Base-by-base conservation (phyloP, 2,113 vertebrate genomes). In the Indri indri region DNA sequence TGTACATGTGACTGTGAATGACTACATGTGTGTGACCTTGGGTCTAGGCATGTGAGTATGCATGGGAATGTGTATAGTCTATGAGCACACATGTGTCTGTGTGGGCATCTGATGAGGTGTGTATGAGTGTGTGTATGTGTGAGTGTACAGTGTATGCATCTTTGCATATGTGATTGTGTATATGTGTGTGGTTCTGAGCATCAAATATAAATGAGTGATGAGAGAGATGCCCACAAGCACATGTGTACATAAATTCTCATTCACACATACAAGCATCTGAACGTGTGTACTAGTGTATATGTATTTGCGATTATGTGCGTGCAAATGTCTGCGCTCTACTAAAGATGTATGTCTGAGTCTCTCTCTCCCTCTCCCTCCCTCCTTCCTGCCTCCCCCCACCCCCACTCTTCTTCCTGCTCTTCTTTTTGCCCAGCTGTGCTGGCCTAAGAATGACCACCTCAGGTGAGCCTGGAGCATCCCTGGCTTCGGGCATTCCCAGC, bases 401-500 rank as follows among this genome's bases (percentile, higher is more conserved):
- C 32, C 52, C 14, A 0, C 27, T 9, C 27, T 11, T 20, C 65
- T 14, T 86, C 34, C 59, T 45, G 32, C 17, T 20, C 50, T 32
- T 65, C 23, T 61, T 70, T 63, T 32, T 10, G 37, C 3, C 80
- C 80, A 91, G 90, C 92, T 84, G 74, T 40, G 42, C 59, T 52
- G 85, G 71, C 47, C 54, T n/a, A 65, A 71, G 97, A 82, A 80
- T 25, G 82, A 18, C 34, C 12, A 27, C 89, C 86, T 95, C 84
- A 91, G 95, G 88, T 47, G 40, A 81, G 68, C 80, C 50, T 83
- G 47, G 61, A 14, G n/a, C n/a, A 6, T 34, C 57, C 8, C 77
- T 10, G 68, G 93, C 86, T 88, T 63, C 5, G 68, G 84, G 92
- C 73, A 45, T 57, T 89, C 95, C 50, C 96, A 93, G 97, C 94